Base-by-base conservation (phyloP, 2,113 vertebrate genomes). In the Chroicocephalus ridibundus region DNA sequence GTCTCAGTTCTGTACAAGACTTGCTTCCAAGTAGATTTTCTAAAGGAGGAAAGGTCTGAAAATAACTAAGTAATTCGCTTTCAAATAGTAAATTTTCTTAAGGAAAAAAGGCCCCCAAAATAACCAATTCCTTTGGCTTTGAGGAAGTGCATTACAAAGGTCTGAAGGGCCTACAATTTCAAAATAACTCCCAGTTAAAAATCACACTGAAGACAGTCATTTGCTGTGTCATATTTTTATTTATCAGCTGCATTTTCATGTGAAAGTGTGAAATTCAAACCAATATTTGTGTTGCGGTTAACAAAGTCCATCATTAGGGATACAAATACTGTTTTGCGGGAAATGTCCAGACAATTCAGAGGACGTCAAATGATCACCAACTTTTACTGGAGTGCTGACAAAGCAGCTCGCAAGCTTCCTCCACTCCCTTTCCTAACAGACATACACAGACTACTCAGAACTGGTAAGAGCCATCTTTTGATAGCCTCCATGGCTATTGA, bases 161-260 rank as follows among this genome's bases (percentile, higher is more conserved):
- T 11, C 25, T 55, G 9, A 42, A 7, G 0, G 2, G 1, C 0
- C 6, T 32, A 32, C 5, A 11, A 24, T 8, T 77, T 69, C 15
- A 78, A 34, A 69, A 6, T 6, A 64, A 66, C 7, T 31, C 34
- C 26, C 15, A 17, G 3, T 29, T 44, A 86, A 64, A 90, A 95
- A 60, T 49, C 69, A 93, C 78, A 80, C 58, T 74, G 71, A 5
- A 49, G 11, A 57, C 66, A n/a, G 24, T 5, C 5, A 44, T 13
- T 36, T 61, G 25, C 2, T 69, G 10, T 26, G 29, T 1, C 27
- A 8, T 13, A 9, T 7, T 60, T 96, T 96, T 94, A 92, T 89
- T 94, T 62, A 44, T 20, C 54, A 74, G 21, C 11, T 54, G n/a
- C 21, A 55, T 7, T 65, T 91, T 80, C 55, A 64, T 17, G 44